These are phyloP conservation scores for Cherax destructor DNA, from an alignment of 1,140 invertebrate species.

Conservation along the genomic window DNA sequence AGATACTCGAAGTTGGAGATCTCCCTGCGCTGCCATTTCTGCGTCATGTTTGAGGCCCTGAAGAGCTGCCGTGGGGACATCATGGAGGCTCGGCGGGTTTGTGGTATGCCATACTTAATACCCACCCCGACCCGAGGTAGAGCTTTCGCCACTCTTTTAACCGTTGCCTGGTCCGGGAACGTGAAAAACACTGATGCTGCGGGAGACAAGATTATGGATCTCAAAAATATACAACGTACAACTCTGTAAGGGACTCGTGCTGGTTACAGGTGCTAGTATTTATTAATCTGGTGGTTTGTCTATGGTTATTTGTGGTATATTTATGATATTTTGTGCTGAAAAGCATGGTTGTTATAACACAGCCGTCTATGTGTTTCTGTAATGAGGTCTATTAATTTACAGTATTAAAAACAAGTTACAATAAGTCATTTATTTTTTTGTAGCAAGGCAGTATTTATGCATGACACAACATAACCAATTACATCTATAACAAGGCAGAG, in stretches of 20 bases:
- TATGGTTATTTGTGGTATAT: not conserved
- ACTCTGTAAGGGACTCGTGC: not conserved
- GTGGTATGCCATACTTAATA: constrained; percentile 99
- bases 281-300: too few relatives aligned
- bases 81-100: constrained; percentile 97
- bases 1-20: constrained; percentile 99
- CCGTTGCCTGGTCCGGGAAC: constrained; percentile 95
- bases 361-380: too few relatives aligned
- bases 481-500: too few relatives aligned
- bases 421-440: too few relatives aligned
- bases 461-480: too few relatives aligned
- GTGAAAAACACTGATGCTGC: constrained; percentile 98
- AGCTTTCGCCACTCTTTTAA: constrained; percentile 99
- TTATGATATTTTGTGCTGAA: too few relatives aligned
- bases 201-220: constrained; percentile 72
- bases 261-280: too few relatives aligned
- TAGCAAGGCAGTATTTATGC: not conserved
- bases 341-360: too few relatives aligned
- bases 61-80: constrained; percentile 99
- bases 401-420: too few relatives aligned
- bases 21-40: constrained; percentile 98
- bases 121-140: constrained; percentile 98
- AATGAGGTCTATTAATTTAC: too few relatives aligned
- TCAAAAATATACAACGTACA: not conserved
- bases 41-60: constrained; percentile 99